A percentile compares a stretch with the other conserved stretches of the same genome.
These are phyloP conservation scores for Bugula neritina DNA, from an alignment of 2,888 invertebrate genomes.

Conservation along the genomic window DNA sequence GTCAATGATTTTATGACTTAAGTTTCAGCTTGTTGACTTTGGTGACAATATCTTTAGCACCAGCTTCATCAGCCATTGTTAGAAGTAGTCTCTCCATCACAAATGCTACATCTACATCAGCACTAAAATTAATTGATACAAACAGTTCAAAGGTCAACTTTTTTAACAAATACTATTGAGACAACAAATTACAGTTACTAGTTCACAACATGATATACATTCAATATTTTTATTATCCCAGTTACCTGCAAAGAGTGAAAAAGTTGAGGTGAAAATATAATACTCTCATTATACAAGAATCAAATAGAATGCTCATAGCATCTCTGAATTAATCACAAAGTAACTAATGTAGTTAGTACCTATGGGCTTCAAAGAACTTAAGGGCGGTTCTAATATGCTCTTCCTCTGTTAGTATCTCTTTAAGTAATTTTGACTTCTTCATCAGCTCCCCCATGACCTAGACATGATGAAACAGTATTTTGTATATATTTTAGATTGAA, in stretches of 20 bases:
- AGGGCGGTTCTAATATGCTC: neutral
- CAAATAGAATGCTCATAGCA: no score
- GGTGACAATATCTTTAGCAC: constrained; percentile 14
- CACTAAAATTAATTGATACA: neutral
- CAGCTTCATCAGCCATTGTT: neutral
- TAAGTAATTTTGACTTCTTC: neutral
- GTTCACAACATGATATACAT: no score
- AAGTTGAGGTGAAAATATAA: no score
- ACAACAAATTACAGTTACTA: no score
- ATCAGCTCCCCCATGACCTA: constrained; percentile 19
- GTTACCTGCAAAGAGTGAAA: no score
- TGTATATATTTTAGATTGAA: no score
- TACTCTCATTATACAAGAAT: no score
- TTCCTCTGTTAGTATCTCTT: constrained; percentile 5
- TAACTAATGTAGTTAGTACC: no score
- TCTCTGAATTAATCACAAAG: no score
- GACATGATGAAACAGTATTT: neutral
- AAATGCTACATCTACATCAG: constrained; percentile 18
- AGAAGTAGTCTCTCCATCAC: constrained; percentile 11
- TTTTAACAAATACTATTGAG: no score
- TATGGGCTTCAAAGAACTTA: neutral
- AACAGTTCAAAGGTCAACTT: no score
- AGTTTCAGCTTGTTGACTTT: neutral
- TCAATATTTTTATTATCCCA: no score
- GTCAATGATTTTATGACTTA: neutral